A percentile compares a stretch with the other conserved stretches of the same genome.
These are phyloP conservation scores for Melospiza melodia DNA, from an alignment of 2,113 vertebrate species.

Conservation along the genomic window DNA sequence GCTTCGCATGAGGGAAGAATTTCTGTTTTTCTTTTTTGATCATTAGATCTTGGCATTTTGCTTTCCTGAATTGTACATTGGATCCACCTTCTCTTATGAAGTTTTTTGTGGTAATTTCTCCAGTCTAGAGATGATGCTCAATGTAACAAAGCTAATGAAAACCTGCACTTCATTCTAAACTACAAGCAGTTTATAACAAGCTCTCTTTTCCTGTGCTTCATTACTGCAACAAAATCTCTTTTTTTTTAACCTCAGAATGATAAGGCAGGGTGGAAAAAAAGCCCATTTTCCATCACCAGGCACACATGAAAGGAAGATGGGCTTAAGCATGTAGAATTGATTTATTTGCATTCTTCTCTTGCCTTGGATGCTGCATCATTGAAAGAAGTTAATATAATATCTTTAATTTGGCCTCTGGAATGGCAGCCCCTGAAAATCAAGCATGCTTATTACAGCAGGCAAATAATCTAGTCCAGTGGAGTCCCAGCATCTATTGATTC, in stretches of 20 bases:
- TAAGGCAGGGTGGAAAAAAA: conserved; percentile 43
- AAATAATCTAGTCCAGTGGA: conserved; percentile 8
- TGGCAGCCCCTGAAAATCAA: conserved; percentile 67
- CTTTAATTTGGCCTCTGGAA: conserved; percentile 71
- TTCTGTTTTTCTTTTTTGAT: neutral
- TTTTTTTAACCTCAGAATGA: conserved; percentile 71
- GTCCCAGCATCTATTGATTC: conserved; percentile 49
- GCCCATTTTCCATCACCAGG: conserved; percentile 22
- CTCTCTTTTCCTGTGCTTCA: conserved; percentile 69
- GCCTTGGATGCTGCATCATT: conserved; percentile 60
- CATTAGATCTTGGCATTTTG: neutral
- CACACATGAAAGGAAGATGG: conserved; percentile 57
- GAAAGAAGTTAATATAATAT: conserved; percentile 64
- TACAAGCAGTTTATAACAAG: conserved; percentile 72
- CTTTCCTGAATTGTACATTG: neutral
- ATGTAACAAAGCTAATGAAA: conserved; percentile 72
- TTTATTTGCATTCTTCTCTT: conserved; percentile 76
- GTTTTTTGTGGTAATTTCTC: conserved; percentile 59
- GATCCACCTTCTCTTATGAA: conserved; percentile 36
- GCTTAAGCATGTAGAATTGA: conserved; percentile 72
- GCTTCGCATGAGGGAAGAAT: neutral
- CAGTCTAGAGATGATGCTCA: conserved; percentile 54
- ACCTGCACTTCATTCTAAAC: conserved; percentile 67
- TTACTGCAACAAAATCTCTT: conserved; percentile 73
- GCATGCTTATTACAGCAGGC: conserved; percentile 58